A percentile compares a stretch with the other conserved stretches of the same genome.
Evolutionary conservation across 1,140 invertebrate genomes (phyloP).

Genomic region (Aphelinus certus): DNA sequence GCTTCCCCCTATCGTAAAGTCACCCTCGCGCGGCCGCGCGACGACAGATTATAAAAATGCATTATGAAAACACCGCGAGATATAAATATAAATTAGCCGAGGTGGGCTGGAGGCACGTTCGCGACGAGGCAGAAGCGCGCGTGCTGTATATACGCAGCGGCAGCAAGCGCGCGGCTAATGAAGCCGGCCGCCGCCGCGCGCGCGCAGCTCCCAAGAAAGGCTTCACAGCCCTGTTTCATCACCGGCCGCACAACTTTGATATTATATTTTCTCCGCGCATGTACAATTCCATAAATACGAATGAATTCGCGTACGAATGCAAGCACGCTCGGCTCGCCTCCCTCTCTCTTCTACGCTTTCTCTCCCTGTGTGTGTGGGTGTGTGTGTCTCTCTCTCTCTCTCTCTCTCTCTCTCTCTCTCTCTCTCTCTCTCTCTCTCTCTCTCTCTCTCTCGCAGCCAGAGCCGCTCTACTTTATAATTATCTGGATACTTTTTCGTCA

Average conservation of each 20-base stretch:
- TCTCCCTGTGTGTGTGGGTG: no score
- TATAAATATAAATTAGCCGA: constrained; percentile 49
- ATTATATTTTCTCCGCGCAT: constrained; percentile 24
- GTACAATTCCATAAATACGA: constrained; percentile 21
- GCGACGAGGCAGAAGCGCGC: constrained; percentile 7
- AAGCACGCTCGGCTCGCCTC: no score
- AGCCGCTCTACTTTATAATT: neutral
- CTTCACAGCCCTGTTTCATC: constrained; percentile 16
- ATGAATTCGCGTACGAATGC: neutral
- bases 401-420: no score
- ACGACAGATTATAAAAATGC: constrained; percentile 48
- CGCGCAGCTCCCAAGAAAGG: constrained; percentile 28
- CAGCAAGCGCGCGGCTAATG: constrained; percentile 31
- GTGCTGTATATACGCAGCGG: neutral
- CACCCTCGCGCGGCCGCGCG: constrained; percentile 27
- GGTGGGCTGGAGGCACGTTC: constrained; percentile 39
- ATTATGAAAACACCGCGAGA: constrained; percentile 43
- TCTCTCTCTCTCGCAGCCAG: no score
- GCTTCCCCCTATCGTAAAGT: constrained; percentile 31
- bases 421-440: no score
- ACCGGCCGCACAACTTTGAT: constrained; percentile 9
- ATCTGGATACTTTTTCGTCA: neutral
- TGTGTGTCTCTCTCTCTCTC: no score
- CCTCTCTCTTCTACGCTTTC: no score
- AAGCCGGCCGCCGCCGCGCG: constrained; percentile 24